phyloP scores from a whole-genome alignment of 2,113 vertebrate species.

The Macquaria ambigua region DNA sequence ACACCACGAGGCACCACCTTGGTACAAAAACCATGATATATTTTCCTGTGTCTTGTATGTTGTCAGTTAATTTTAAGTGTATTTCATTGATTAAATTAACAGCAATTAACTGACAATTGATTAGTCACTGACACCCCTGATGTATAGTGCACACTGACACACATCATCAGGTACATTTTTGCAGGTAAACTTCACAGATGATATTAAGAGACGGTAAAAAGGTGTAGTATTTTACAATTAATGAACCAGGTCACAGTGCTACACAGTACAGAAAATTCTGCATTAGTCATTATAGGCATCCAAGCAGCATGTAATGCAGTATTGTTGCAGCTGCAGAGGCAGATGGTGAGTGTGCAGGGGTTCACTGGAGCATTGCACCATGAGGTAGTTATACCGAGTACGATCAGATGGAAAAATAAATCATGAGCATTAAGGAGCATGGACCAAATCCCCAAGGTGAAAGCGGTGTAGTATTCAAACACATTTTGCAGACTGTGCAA shows the following conservation, averaged over 20 bases:
- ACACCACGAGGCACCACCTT: no score
- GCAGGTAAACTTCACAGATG: background rate
- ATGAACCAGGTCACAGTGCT: background rate
- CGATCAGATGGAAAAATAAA: conserved; percentile 74
- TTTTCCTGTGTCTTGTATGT: background rate
- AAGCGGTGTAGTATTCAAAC: conserved; percentile 48
- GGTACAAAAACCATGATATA: background rate
- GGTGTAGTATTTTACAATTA: conserved; percentile 2
- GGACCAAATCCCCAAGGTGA: conserved; percentile 61
- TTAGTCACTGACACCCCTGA: background rate
- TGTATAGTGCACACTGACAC: background rate
- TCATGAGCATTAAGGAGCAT: conserved; percentile 67
- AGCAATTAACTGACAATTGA: background rate
- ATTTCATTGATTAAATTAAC: background rate
- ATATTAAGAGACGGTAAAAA: background rate
- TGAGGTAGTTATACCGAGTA: conserved; percentile 58
- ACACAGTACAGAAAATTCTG: conserved; percentile 15
- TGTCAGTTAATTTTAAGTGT: background rate
- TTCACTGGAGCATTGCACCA: conserved; percentile 64
- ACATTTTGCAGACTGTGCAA: conserved; percentile 65
- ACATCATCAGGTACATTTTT: background rate
- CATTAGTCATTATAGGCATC: conserved; percentile 45
- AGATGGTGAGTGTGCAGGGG: conserved; percentile 62
- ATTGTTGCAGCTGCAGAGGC: conserved; percentile 67
- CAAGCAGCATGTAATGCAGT: conserved; percentile 50